These are phyloP conservation scores for Adrianichthys oophorus DNA, from an alignment of 2,797 vertebrate genomes.

Conservation along the genomic window DNA sequence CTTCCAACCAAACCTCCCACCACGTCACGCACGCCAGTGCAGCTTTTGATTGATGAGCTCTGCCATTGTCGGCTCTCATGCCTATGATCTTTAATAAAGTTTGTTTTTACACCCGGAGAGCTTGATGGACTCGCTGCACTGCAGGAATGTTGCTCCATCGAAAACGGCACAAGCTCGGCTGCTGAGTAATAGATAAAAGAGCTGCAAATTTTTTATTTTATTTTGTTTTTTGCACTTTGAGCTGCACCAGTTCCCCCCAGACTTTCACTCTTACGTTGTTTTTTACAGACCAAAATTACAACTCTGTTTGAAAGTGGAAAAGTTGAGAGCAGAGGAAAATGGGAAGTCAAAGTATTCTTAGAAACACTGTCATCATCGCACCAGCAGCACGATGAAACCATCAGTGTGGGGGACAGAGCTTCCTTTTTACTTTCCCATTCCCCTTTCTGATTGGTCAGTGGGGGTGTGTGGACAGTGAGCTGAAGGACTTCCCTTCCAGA, in stretches of 20 bases:
- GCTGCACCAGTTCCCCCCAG: too few species aligned
- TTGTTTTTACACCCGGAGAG: slow-evolving; percentile 49
- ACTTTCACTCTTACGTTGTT: slow-evolving; percentile 7
- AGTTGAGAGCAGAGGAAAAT: slow-evolving; percentile 27
- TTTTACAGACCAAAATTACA: slow-evolving; percentile 3
- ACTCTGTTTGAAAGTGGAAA: slow-evolving; percentile 27
- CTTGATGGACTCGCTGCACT: slow-evolving; percentile 26
- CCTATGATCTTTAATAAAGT: slow-evolving; percentile 69
- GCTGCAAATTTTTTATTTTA: too few species aligned
- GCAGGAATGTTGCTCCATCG: slow-evolving; percentile 23
- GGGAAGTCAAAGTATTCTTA: slow-evolving; percentile 36
- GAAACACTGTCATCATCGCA: slow-evolving; percentile 43
- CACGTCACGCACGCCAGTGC: slow-evolving; percentile 41
- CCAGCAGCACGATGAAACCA: slow-evolving; percentile 53
- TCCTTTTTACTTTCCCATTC: slow-evolving; percentile 70
- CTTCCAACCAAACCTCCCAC: slow-evolving; percentile 58
- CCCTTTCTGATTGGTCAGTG: slow-evolving; percentile 67
- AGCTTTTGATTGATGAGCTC: slow-evolving; percentile 63
- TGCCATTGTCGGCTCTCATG: slow-evolving; percentile 42
- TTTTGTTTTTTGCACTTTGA: too few species aligned
- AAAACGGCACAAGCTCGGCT: slow-evolving; percentile 13
- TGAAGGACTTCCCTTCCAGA: slow-evolving; percentile 57
- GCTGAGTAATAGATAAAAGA: slow-evolving; percentile 6
- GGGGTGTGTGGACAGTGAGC: slow-evolving; percentile 64
- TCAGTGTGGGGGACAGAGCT: slow-evolving; percentile 42